Percentiles rank a stretch among this genome's conserved stretches.
Conservation (phyloP, 1,140 invertebrate genomes). For the Lysiphlebus fabarum region DNA sequence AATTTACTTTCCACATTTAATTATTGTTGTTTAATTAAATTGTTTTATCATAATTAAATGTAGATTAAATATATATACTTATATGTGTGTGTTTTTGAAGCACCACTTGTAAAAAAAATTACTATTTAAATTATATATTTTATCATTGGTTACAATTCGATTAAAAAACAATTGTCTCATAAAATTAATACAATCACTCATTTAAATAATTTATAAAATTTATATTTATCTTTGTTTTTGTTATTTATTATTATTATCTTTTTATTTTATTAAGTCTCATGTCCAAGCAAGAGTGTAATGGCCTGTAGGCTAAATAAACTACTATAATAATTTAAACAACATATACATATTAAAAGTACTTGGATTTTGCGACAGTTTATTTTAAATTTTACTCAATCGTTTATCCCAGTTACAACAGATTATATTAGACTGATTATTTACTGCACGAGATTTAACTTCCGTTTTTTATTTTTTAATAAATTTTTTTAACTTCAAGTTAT, state of each 20-base stretch:
- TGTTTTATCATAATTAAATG: background rate
- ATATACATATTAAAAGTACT: too few species aligned
- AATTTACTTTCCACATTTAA: conserved; percentile 15
- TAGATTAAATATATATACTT: too few species aligned
- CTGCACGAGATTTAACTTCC: conserved; percentile 5
- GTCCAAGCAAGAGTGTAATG: conserved; percentile 21
- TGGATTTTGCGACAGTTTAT: too few species aligned
- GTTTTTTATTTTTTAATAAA: background rate
- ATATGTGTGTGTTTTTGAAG: too few species aligned
- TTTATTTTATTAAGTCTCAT: too few species aligned
- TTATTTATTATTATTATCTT: too few species aligned
- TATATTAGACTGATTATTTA: conserved; percentile 14
- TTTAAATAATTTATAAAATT: conserved; percentile 4
- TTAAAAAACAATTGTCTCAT: conserved; percentile 40
- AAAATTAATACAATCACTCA: conserved; percentile 31
- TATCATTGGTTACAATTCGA: conserved; percentile 26
- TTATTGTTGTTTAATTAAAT: background rate
- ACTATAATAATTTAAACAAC: conserved; percentile 4
- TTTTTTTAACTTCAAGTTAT: too few species aligned
- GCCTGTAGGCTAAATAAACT: conserved; percentile 36
- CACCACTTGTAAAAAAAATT: too few species aligned
- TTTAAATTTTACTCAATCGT: too few species aligned
- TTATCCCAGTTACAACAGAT: background rate
- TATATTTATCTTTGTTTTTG: too few species aligned
- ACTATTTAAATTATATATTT: conserved; percentile 11